Conservation (phyloP, 2,888 invertebrate species). For the Andrena camellia region DNA sequence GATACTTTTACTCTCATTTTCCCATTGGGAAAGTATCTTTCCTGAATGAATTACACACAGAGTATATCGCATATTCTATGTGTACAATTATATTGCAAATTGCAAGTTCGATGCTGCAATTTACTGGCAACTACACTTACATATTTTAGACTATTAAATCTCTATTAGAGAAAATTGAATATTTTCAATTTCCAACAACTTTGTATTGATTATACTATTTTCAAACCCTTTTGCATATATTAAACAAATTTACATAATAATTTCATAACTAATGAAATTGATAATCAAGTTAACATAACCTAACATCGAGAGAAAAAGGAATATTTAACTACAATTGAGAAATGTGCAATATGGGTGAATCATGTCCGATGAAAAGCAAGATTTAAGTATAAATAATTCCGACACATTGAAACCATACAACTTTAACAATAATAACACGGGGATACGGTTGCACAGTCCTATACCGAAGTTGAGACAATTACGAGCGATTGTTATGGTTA, state of each 20-base stretch:
- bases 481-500: neutral
- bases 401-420: neutral
- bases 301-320: constrained; percentile 17
- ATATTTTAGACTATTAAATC: neutral
- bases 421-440: neutral
- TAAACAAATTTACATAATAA: neutral
- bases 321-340: constrained; percentile 1
- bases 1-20: no score
- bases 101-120: neutral
- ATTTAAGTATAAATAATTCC: neutral
- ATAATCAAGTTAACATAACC: constrained; percentile 49
- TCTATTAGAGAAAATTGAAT: neutral
- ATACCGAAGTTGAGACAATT: constrained; percentile 1
- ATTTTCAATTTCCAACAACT: neutral
- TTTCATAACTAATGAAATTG: constrained; percentile 1
- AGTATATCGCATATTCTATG: neutral
- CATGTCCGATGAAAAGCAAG: neutral
- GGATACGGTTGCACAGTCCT: neutral
- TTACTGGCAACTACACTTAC: constrained; percentile 8
- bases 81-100: constrained; percentile 2
- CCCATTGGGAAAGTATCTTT: no score
- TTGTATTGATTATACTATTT: neutral
- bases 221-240: neutral
- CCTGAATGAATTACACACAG: neutral
- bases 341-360: neutral